Conservation (phyloP, 2,888 invertebrate species). For the Furcula furcula region DNA sequence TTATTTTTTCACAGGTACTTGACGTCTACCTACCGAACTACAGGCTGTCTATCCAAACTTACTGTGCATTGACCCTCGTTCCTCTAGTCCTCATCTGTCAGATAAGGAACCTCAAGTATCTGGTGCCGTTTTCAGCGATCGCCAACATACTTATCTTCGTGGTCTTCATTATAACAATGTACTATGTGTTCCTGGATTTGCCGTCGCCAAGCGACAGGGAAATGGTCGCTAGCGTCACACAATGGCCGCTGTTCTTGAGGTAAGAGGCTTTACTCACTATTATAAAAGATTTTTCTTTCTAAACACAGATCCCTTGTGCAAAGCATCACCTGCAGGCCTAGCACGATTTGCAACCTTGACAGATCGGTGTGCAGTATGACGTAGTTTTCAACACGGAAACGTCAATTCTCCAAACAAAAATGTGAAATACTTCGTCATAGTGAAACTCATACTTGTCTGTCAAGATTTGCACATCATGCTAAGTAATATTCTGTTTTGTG, state of each 20-base stretch:
- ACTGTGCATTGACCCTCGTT: conserved; percentile 85
- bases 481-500: too few relatives aligned
- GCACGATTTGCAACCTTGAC: too few relatives aligned
- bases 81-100: conserved; percentile 87
- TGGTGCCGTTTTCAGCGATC: conserved; percentile 94
- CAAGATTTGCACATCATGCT: too few relatives aligned
- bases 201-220: conserved; percentile 61
- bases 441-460: too few relatives aligned
- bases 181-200: conserved; percentile 86
- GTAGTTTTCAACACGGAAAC: too few relatives aligned
- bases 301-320: too few relatives aligned
- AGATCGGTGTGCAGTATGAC: too few relatives aligned
- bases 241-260: conserved; percentile 93
- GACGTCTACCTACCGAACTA: conserved; percentile 64
- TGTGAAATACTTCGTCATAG: too few relatives aligned
- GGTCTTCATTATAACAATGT: conserved; percentile 90
- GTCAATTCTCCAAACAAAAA: too few relatives aligned
- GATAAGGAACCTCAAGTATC: conserved; percentile 88
- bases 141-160: conserved; percentile 91
- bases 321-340: too few relatives aligned
- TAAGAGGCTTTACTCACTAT: too few relatives aligned
- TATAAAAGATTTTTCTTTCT: too few relatives aligned
- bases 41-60: conserved; percentile 81
- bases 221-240: conserved; percentile 73
- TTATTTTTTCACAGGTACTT: conserved; percentile 64